Evolutionary conservation across 2,113 vertebrate species (phyloP).

Genomic region (Apistogramma diplotaenia): DNA sequence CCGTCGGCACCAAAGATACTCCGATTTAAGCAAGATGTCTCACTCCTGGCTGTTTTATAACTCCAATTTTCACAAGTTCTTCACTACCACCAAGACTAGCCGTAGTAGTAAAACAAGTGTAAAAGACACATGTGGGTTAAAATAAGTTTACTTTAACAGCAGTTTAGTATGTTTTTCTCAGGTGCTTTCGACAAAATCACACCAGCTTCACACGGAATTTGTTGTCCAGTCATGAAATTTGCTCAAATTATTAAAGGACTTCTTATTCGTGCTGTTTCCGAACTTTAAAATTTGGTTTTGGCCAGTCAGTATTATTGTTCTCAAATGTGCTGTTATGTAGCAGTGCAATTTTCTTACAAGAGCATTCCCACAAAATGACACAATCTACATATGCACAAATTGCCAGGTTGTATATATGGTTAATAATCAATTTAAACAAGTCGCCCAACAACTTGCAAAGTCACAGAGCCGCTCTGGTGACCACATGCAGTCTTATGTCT

Average conservation of each 20-base stretch:
- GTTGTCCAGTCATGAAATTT: background rate
- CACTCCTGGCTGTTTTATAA: background rate
- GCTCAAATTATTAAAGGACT: background rate
- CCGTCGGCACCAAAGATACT: background rate
- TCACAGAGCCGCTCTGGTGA: background rate
- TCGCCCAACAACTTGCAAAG: background rate
- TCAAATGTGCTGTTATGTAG: background rate
- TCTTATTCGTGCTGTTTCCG: background rate
- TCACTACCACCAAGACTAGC: accelerated
- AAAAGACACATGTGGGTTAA: background rate
- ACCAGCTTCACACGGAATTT: background rate
- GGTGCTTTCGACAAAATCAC: background rate
- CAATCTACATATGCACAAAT: background rate
- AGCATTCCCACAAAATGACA: background rate
- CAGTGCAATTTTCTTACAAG: background rate
- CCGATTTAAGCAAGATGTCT: background rate
- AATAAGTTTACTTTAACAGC: background rate
- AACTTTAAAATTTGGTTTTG: background rate
- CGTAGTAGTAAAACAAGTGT: background rate
- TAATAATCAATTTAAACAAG: background rate
- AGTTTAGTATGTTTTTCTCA: background rate
- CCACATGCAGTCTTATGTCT: background rate
- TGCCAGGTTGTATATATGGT: background rate
- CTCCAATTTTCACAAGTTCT: background rate
- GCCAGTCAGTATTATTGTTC: background rate